Evolutionary conservation across 2,797 vertebrate species (phyloP), one percentile per base, ranked within the genome.

Genomic region (Dermochelys coriacea): DNA sequence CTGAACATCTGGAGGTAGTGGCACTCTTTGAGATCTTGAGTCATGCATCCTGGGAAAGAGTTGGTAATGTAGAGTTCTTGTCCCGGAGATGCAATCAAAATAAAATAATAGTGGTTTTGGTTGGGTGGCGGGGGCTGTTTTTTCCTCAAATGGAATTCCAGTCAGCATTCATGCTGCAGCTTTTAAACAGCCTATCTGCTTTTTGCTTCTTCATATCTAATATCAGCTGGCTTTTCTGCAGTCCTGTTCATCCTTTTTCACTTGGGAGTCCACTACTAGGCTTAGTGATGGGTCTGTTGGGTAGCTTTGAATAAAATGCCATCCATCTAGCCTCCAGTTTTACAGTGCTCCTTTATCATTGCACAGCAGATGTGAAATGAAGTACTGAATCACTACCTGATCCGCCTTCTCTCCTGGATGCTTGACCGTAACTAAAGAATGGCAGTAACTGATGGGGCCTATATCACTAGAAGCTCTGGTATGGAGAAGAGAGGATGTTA

Each of bases 151-250:
- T 37, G 64, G 34, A 47, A 52, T 15, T 75, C 51, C 78, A 8
- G 49, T 4, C 45, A 19, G 45, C 29, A 59, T 54, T 29, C 49
- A 0, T 15, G 2, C 75, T 1, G 0, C 27, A 25, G 18, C 59
- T 29, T 82, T 61, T 51, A 19, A 55, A 51, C n/a, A 31, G 1
- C 41, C 2, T 49, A 41, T 34, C 47, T 41, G 78, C 5, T 71
- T 91, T 86, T 84, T 80, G 29, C 11, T 61, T 19, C 34, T 54
- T 31, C 37, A 4, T 87, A 89, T 77, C 37, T 31, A 18, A 54
- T 85, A 10, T 21, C n/a, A 64, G 55, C 37, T 89, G 54, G 4
- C 59, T 85, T 85, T 25, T 80, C 51, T 87, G 50, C 31, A 49
- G 71, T 37, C 57, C 14, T 81, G 0, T 29, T 77, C 37, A 71